These are phyloP conservation scores for Caradrina clavipalpis DNA, from an alignment of 2,888 invertebrate genomes.

Conservation along the genomic window DNA sequence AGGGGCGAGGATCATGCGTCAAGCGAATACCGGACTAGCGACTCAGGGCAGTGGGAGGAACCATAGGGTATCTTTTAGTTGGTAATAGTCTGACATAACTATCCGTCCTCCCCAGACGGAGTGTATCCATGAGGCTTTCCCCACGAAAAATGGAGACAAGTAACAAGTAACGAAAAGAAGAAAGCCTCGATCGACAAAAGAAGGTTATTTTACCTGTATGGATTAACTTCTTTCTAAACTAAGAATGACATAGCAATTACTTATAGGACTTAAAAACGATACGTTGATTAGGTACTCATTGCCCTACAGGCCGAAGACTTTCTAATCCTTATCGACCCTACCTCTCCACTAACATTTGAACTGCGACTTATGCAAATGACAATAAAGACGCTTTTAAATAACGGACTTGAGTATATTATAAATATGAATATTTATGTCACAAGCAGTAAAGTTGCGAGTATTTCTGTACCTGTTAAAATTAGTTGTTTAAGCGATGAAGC, in stretches of 20 bases:
- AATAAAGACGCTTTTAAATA: slow-evolving; percentile 30
- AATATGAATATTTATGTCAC: slow-evolving; percentile 37
- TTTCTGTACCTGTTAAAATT: slow-evolving; percentile 30
- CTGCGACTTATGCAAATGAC: slow-evolving; percentile 37
- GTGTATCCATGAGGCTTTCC: no score
- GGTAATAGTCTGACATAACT: no score
- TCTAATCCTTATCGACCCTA: slow-evolving; percentile 34
- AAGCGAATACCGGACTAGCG: no score
- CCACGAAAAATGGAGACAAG: not conserved
- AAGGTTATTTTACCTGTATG: no score
- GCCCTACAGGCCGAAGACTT: slow-evolving; percentile 24
- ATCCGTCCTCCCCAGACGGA: no score
- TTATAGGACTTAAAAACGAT: slow-evolving; percentile 12
- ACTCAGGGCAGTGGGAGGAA: no score
- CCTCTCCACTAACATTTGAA: slow-evolving; percentile 28
- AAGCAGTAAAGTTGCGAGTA: slow-evolving; percentile 16
- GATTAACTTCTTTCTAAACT: slow-evolving; percentile 1
- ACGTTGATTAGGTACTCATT: slow-evolving; percentile 7
- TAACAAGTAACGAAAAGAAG: not conserved
- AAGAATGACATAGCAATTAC: slow-evolving; percentile 9
- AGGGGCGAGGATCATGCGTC: no score
- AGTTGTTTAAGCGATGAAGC: slow-evolving; percentile 28
- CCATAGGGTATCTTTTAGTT: no score
- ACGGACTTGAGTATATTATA: slow-evolving; percentile 19
- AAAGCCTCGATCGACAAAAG: not conserved